A percentile compares a stretch with the other conserved stretches of the same genome.
phyloP scores from a whole-genome alignment of 2,113 vertebrate genomes.

The Sisor rabdophorus region DNA sequence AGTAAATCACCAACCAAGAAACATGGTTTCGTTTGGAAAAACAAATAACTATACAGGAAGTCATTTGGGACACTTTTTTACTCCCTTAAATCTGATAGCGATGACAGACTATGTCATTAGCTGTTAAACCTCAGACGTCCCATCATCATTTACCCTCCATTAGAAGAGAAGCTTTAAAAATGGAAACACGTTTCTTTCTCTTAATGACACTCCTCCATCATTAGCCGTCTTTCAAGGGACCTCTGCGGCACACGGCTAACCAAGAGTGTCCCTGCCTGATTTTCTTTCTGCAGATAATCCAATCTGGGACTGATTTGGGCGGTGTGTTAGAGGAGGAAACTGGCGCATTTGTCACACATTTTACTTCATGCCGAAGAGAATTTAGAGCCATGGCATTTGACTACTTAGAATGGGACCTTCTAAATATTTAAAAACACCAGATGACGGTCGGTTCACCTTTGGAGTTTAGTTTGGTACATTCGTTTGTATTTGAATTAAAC shows the following conservation, averaged over 20 bases:
- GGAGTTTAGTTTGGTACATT: no score
- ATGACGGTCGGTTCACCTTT: no score
- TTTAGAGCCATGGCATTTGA: conserved; percentile 27
- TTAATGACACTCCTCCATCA: conserved; percentile 36
- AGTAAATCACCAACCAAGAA: neutral
- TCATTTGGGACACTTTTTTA: neutral
- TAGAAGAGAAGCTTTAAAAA: neutral
- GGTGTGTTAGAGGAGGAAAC: conserved; percentile 29
- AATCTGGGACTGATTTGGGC: conserved; percentile 43
- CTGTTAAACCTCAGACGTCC: neutral
- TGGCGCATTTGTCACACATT: conserved; percentile 39
- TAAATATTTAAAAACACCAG: no score
- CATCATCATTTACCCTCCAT: conserved; percentile 22
- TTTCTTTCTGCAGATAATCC: conserved; percentile 36
- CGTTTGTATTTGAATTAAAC: no score
- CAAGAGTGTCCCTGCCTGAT: conserved; percentile 30
- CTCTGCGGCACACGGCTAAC: conserved; percentile 28
- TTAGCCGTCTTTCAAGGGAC: neutral
- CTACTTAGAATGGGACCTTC: conserved; percentile 16
- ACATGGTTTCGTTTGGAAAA: neutral
- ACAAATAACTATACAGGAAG: neutral
- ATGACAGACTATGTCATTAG: neutral
- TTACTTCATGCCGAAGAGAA: conserved; percentile 27
- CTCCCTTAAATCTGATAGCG: neutral
- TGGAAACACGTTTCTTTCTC: neutral